A percentile compares a stretch with the other conserved stretches of the same genome.
These are phyloP conservation scores for Anoplophora glabripennis DNA, from an alignment of 1,140 invertebrate genomes.

Conservation along the genomic window DNA sequence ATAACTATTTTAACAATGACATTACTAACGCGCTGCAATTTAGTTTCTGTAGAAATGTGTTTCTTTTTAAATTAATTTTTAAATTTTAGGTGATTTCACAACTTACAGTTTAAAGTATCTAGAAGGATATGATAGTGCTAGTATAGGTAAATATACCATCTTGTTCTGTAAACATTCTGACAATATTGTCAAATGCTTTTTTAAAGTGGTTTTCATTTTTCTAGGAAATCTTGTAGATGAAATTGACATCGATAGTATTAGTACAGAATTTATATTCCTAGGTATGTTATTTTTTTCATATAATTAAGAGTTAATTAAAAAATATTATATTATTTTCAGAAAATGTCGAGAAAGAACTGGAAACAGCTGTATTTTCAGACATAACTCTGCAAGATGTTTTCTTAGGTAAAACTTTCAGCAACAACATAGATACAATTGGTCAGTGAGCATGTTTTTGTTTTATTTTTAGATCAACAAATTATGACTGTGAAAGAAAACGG, in stretches of 20 bases:
- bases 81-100: background rate
- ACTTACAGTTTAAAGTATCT: conserved; percentile 1
- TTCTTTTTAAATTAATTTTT: too few relatives aligned
- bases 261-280: conserved; percentile 4
- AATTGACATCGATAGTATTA: background rate
- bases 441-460: background rate
- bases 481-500: conserved; percentile 6
- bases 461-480: conserved; percentile 3
- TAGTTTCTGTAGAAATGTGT: too few relatives aligned
- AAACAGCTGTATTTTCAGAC: conserved; percentile 3
- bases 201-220: background rate
- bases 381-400: conserved; percentile 11
- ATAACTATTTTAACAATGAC: too few relatives aligned
- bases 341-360: conserved; percentile 1
- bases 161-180: too few relatives aligned
- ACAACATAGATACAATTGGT: background rate
- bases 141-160: background rate
- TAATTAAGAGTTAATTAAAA: too few relatives aligned
- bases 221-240: background rate
- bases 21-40: too few relatives aligned
- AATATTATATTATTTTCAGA: background rate
- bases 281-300: background rate
- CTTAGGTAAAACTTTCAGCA: background rate
- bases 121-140: background rate
- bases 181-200: background rate